phyloP scores from a whole-genome alignment of 2,113 vertebrate genomes.

The Tauraco erythrolophus region DNA sequence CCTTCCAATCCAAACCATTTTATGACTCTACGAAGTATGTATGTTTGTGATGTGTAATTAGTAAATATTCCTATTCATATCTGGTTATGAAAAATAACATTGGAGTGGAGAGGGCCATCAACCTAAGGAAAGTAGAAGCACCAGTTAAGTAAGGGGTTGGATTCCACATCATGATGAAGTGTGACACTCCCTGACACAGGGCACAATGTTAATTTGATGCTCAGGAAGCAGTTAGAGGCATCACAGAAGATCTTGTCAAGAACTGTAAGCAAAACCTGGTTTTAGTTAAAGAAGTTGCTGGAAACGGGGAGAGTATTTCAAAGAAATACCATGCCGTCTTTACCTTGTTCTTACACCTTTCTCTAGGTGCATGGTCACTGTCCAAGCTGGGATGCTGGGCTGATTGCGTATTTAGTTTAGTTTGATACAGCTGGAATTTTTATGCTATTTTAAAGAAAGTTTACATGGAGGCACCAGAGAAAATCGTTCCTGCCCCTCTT shows the following conservation, averaged over 20 bases:
- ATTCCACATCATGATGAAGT: background rate
- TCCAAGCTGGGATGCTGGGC: background rate
- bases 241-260: background rate
- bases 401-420: background rate
- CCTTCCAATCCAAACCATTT: background rate
- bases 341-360: background rate
- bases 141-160: background rate
- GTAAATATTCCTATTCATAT: background rate
- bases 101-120: background rate
- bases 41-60: background rate
- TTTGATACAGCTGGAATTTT: rapidly evolving
- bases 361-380: background rate
- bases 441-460: background rate
- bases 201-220: background rate
- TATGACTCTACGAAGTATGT: background rate
- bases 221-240: background rate
- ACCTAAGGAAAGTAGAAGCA: background rate
- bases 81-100: background rate
- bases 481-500: background rate
- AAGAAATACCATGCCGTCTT: background rate
- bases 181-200: background rate
- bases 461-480: background rate
- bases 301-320: background rate
- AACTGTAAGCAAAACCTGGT: background rate
- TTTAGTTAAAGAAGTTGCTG: background rate